Percentiles rank a stretch among this genome's conserved stretches.
Evolutionary conservation across 2,113 vertebrate genomes (phyloP).

Genomic region (Esox niger): DNA sequence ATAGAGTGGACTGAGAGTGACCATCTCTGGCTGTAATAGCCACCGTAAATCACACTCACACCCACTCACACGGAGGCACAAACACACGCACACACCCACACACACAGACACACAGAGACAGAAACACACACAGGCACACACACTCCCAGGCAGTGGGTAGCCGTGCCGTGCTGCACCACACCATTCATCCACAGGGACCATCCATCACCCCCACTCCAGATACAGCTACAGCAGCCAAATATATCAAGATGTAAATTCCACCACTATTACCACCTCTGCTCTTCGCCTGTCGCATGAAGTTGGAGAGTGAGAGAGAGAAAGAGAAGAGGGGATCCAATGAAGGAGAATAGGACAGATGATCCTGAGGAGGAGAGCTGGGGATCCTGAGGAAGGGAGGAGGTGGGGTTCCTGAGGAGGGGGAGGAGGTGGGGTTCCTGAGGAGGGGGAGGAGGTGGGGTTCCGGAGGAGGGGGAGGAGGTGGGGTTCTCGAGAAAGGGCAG

Average conservation of each 20-base stretch:
- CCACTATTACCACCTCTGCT: slow-evolving; percentile 47
- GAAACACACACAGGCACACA: too few species aligned
- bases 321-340: slow-evolving; percentile 16
- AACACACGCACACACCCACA: slow-evolving; percentile 25
- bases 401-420: too few species aligned
- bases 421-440: too few species aligned
- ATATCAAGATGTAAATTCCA: slow-evolving; percentile 70
- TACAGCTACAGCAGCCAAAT: slow-evolving; percentile 39
- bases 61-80: slow-evolving; percentile 17
- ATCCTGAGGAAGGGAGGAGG: too few species aligned
- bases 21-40: slow-evolving; percentile 72
- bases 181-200: slow-evolving; percentile 35
- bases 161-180: slow-evolving; percentile 35
- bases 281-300: too few species aligned
- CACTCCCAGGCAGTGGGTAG: too few species aligned
- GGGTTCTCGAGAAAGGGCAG: too few species aligned
- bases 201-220: slow-evolving; percentile 55
- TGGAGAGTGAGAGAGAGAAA: background rate
- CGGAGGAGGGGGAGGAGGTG: too few species aligned
- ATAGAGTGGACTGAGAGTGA: slow-evolving; percentile 69
- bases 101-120: slow-evolving; percentile 24
- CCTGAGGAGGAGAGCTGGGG: too few species aligned
- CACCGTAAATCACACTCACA: slow-evolving; percentile 65
- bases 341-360: too few species aligned
- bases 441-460: too few species aligned